These are phyloP conservation scores for Anthoptus insignis DNA, from an alignment of 2,888 invertebrate genomes.

Conservation along the genomic window DNA sequence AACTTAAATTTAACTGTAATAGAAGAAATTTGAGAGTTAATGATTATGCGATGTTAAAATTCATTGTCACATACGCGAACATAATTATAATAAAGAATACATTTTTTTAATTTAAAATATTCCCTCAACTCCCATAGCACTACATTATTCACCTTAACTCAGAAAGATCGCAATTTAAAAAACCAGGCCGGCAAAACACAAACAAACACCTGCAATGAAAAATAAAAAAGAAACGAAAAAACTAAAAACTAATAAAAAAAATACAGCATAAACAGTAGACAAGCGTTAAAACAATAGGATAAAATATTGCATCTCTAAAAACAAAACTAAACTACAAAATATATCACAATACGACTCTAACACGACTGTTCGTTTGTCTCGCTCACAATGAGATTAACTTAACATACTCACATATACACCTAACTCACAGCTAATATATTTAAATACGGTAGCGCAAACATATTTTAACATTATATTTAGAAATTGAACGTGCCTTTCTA, in stretches of 20 bases:
- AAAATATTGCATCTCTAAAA: constrained; percentile 38
- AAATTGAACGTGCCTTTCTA: too few species aligned
- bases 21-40: too few species aligned
- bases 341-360: constrained; percentile 54
- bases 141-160: not conserved
- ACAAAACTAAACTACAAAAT: constrained; percentile 55
- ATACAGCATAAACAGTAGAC: constrained; percentile 17
- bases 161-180: not conserved
- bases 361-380: constrained; percentile 31
- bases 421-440: not conserved
- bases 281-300: constrained; percentile 27
- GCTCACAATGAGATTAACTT: constrained; percentile 33
- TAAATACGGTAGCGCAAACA: constrained; percentile 3
- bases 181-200: constrained; percentile 14
- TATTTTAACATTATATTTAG: not conserved
- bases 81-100: too few species aligned
- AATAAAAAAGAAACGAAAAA: constrained; percentile 26
- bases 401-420: constrained; percentile 16
- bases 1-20: too few species aligned
- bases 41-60: too few species aligned
- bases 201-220: constrained; percentile 20
- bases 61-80: too few species aligned
- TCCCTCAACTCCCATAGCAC: not conserved
- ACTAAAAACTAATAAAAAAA: constrained; percentile 36
- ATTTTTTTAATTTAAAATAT: too few species aligned